These are phyloP conservation scores for Protobothrops flavoviridis DNA, from an alignment of 2,113 vertebrate species.

Conservation along the genomic window DNA sequence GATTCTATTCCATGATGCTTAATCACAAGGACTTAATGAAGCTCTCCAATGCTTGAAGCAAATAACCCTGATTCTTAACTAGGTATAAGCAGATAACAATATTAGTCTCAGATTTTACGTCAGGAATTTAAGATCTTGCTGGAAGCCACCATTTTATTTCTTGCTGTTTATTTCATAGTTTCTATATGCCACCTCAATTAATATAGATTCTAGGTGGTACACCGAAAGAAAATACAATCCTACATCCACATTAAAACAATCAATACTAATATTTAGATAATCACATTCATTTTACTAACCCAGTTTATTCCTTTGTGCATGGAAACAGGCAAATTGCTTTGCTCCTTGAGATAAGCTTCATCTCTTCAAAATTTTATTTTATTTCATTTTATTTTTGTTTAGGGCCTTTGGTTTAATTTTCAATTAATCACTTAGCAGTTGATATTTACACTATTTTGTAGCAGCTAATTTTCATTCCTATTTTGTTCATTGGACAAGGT, in stretches of 20 bases:
- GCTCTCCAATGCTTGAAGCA: background rate
- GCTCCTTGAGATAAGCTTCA: background rate
- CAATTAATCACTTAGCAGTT: background rate
- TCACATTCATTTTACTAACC: background rate
- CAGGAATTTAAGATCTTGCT: background rate
- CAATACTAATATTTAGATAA: background rate
- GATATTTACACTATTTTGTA: background rate
- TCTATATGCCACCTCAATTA: background rate
- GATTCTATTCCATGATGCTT: background rate
- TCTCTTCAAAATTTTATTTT: background rate
- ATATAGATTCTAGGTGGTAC: background rate
- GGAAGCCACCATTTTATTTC: background rate
- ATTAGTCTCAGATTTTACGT: background rate
- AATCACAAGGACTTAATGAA: background rate
- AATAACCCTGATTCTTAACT: background rate
- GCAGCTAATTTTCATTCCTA: constrained; percentile 28
- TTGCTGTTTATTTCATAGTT: background rate
- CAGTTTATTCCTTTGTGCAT: background rate
- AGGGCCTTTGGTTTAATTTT: background rate
- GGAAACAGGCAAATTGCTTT: background rate
- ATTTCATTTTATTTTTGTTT: background rate
- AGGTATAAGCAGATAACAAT: background rate
- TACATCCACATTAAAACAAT: background rate
- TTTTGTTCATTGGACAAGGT: constrained; percentile 79
- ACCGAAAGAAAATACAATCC: background rate